Percentiles rank a stretch among this genome's conserved stretches.
Conservation (phyloP, 2,797 vertebrate species). For the Gorsachius magnificus region DNA sequence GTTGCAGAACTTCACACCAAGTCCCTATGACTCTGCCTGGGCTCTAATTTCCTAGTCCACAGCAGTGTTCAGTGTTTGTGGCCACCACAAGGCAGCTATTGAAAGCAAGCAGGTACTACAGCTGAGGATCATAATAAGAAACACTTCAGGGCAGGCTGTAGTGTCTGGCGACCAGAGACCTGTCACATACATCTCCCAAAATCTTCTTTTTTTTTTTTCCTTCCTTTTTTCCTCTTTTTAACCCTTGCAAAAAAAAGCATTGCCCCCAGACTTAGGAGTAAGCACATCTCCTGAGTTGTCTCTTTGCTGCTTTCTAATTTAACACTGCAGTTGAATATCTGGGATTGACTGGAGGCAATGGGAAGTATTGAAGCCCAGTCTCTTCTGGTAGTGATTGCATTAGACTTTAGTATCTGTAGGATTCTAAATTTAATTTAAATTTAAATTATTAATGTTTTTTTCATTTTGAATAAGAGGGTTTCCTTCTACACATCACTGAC, state of each 20-base stretch:
- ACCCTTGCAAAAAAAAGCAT: background rate
- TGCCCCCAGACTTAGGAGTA: background rate
- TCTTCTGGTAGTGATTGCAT: background rate
- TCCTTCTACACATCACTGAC: background rate
- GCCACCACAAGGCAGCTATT: constrained; percentile 68
- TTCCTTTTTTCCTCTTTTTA: background rate
- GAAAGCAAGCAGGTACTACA: constrained; percentile 69
- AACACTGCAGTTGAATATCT: background rate
- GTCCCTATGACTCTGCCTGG: constrained; percentile 67
- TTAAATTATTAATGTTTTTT: background rate
- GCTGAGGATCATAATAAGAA: constrained; percentile 52
- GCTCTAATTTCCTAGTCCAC: constrained; percentile 67
- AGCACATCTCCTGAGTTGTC: background rate
- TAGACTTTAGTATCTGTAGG: background rate
- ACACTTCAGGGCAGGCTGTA: constrained; percentile 53
- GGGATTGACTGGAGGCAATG: background rate
- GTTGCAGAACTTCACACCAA: constrained; percentile 70
- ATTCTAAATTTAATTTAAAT: background rate
- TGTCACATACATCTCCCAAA: background rate
- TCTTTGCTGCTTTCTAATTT: background rate
- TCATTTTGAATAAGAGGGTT: background rate
- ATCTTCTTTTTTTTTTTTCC: background rate
- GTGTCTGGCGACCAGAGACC: constrained; percentile 2
- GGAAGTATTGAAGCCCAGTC: background rate
- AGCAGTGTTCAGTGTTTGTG: constrained; percentile 69